A percentile compares a stretch with the other conserved stretches of the same genome.
Evolutionary conservation across 2,797 vertebrate species (phyloP).

Genomic region (Salmo trutta): DNA sequence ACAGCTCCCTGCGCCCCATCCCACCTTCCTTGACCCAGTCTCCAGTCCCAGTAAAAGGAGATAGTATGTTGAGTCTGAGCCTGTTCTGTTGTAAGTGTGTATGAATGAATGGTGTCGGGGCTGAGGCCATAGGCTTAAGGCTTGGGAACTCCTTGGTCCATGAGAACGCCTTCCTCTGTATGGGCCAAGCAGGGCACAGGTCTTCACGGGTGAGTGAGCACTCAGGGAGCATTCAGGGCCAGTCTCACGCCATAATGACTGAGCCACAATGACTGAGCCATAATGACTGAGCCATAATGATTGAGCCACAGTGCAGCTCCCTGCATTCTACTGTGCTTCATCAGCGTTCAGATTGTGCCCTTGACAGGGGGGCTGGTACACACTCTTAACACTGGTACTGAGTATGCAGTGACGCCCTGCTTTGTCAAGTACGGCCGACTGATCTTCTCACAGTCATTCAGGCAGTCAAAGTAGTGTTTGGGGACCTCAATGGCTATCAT

Average conservation of each 20-base stretch:
- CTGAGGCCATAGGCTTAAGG: slow-evolving; percentile 7
- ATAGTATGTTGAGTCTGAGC: slow-evolving; percentile 18
- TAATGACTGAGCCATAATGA: slow-evolving; percentile 68
- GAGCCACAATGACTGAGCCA: slow-evolving; percentile 64
- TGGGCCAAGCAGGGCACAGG: slow-evolving; percentile 56
- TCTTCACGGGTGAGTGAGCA: slow-evolving; percentile 69
- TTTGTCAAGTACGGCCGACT: slow-evolving; percentile 32
- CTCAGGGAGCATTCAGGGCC: slow-evolving; percentile 61
- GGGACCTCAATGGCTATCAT: not conserved
- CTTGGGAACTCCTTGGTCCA: slow-evolving; percentile 40
- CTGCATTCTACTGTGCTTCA: slow-evolving; percentile 62
- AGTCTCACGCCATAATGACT: slow-evolving; percentile 65
- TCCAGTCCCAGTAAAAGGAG: slow-evolving; percentile 2
- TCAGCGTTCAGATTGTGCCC: slow-evolving; percentile 65
- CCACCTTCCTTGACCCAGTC: slow-evolving; percentile 17
- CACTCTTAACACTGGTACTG: slow-evolving; percentile 35
- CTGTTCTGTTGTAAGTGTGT: slow-evolving; percentile 25
- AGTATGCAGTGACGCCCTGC: slow-evolving; percentile 17
- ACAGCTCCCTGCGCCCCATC: not conserved
- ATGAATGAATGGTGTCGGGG: slow-evolving; percentile 38
- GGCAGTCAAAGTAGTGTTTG: slow-evolving; percentile 26
- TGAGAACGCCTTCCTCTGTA: slow-evolving; percentile 62
- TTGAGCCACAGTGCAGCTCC: slow-evolving; percentile 63
- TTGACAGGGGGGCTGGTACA: slow-evolving; percentile 55
- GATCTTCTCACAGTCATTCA: slow-evolving; percentile 55